These are phyloP conservation scores for Spinus pinus DNA, from an alignment of 2,797 vertebrate genomes.

Conservation along the genomic window DNA sequence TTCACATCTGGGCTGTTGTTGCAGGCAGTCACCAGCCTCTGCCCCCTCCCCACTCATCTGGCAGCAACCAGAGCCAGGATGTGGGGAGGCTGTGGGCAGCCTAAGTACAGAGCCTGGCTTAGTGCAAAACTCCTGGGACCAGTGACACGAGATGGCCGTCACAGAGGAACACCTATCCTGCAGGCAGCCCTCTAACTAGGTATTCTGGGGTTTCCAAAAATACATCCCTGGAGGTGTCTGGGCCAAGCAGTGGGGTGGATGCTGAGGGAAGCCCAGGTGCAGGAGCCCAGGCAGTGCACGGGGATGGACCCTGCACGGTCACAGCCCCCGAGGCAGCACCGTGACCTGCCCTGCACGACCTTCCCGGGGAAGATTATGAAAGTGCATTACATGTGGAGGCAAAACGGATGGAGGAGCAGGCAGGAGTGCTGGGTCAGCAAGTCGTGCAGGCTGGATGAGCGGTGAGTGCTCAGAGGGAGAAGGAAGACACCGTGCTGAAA, in stretches of 20 bases:
- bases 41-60: background rate
- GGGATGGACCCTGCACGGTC: rapidly evolving
- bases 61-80: background rate
- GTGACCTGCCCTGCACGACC: background rate
- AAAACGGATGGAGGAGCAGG: slow-evolving; percentile 11
- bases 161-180: background rate
- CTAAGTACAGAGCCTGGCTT: background rate
- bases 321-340: rapidly evolving
- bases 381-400: background rate
- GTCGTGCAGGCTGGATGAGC: background rate
- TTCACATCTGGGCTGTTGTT: background rate
- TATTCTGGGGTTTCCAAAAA: background rate
- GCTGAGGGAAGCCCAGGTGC: background rate
- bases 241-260: background rate
- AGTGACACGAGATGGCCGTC: rapidly evolving
- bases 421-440: slow-evolving; percentile 57
- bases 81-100: background rate
- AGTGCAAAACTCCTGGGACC: background rate
- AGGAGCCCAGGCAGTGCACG: background rate
- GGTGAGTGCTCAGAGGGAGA: background rate
- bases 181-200: background rate
- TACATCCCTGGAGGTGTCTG: background rate
- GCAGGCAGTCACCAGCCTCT: background rate
- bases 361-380: background rate
- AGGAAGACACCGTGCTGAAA: background rate